phyloP scores from a whole-genome alignment of 2,797 vertebrate genomes.

The Microctenopoma lineatum region DNA sequence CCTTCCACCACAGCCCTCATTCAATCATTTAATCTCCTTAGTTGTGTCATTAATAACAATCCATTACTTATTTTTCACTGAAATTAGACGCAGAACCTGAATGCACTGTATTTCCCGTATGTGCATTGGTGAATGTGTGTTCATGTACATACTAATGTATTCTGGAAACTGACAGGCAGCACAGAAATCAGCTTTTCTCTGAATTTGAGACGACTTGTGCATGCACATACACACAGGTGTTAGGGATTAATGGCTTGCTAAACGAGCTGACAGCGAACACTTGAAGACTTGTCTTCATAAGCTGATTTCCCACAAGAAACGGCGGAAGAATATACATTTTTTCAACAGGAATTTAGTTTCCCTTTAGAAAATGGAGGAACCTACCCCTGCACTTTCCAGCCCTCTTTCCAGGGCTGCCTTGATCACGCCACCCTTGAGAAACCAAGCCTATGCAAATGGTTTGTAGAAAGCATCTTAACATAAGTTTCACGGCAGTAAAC shows the following conservation, averaged over 20 bases:
- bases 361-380: background rate
- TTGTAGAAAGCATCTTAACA: background rate
- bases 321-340: constrained; percentile 26
- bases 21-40: constrained; percentile 46
- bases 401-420: background rate
- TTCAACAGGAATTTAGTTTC: background rate
- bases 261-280: constrained; percentile 75
- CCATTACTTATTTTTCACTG: constrained; percentile 50
- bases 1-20: no score
- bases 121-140: constrained; percentile 15
- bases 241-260: constrained; percentile 74
- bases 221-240: constrained; percentile 34
- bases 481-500: background rate
- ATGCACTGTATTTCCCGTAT: constrained; percentile 2
- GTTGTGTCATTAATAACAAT: constrained; percentile 55
- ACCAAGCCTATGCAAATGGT: background rate
- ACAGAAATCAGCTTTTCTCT: constrained; percentile 58
- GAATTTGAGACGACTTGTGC: constrained; percentile 26
- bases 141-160: constrained; percentile 35
- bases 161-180: constrained; percentile 54
- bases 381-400: background rate
- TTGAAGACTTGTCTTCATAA: constrained; percentile 66
- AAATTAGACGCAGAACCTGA: constrained; percentile 45
- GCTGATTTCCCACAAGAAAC: constrained; percentile 63
- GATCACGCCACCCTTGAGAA: background rate